Evolutionary conservation across 1,140 invertebrate genomes (phyloP), one percentile per base, ranked within the genome.

Genomic region (Drosophila asahinai): DNA sequence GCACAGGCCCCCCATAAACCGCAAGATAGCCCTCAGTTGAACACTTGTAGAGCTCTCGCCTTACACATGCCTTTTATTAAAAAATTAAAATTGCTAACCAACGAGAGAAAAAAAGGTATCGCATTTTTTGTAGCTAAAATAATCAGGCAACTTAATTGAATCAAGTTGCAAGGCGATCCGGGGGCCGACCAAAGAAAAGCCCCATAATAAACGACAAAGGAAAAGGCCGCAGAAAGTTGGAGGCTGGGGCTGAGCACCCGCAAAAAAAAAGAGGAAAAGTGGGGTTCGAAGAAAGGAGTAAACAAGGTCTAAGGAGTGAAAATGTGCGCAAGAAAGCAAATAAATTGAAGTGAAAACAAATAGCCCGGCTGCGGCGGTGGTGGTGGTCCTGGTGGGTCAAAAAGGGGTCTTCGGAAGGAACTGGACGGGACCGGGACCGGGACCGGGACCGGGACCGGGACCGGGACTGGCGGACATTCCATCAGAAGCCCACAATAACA

Each of bases 271-370:
- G 36, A 49, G 43, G 36, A 57, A 57, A 30, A 40, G 17, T 42
- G 55, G 57, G 40, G 40, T 66, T 33, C 33, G 22, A 57, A 55
- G 64, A 77, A 51, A 70, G 47, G 27, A 61, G 49, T 58, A 65
- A 79, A 73, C 74, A 77, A 83, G 64, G 64, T 14, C 51, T 61
- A 78, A 83, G 62, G 64, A 78, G 77, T 81, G 77, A 81, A 83
- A 83, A 87, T 83, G 77, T 74, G 64, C 78, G 67, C 82, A 84
- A 71, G 73, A 86, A 75, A 86, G 67, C 76, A 86, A 86, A 86
- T 80, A 83, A 86, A 89, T 87, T 89, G 63, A 89, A 83, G 83
- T 78, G 84, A 89, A 89, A 87, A 87, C 81, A 87, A 87, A 87
- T 87, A 89, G 72, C 78, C 77, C 47, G 48, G 47, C 42, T 66